Evolutionary conservation across 2,797 vertebrate species (phyloP).

Genomic region (Epinephelus coioides): DNA sequence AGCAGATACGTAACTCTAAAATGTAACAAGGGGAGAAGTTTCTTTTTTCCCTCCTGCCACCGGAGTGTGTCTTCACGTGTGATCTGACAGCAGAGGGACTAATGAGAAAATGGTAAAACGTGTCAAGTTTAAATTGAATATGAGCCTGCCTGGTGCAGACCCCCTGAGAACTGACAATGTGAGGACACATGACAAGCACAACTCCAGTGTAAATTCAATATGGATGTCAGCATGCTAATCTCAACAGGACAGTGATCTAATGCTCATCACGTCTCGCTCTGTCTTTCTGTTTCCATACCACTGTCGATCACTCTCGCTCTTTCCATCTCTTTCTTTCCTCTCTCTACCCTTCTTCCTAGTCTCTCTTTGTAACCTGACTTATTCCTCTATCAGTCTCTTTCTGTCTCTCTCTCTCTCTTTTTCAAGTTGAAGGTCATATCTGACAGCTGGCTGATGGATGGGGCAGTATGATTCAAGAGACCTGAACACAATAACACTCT

Average conservation of each 20-base stretch:
- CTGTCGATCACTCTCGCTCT: background rate
- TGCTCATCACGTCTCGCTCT: slow-evolving; percentile 18
- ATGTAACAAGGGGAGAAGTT: background rate
- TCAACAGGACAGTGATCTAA: slow-evolving; percentile 34
- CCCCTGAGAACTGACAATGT: slow-evolving; percentile 1
- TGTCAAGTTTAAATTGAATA: slow-evolving; percentile 53
- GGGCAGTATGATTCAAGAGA: slow-evolving; percentile 35
- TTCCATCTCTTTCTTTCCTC: background rate
- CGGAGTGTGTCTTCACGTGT: slow-evolving; percentile 20
- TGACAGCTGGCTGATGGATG: slow-evolving; percentile 62
- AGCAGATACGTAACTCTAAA: background rate
- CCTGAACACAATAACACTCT: slow-evolving; percentile 4
- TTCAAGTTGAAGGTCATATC: slow-evolving; percentile 62
- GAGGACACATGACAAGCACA: slow-evolving; percentile 22
- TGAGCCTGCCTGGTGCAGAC: background rate
- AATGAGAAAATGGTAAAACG: slow-evolving; percentile 39
- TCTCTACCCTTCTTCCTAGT: background rate
- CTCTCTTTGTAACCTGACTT: background rate
- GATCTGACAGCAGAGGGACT: slow-evolving; percentile 34
- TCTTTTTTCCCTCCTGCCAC: background rate
- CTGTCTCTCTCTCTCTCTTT: slow-evolving; percentile 3
- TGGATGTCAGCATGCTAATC: slow-evolving; percentile 40
- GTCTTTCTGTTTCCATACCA: slow-evolving; percentile 14
- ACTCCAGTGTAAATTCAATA: slow-evolving; percentile 29
- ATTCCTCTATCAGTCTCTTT: background rate